Conservation (phyloP, 2,888 invertebrate genomes). For the Cyclophora punctaria region DNA sequence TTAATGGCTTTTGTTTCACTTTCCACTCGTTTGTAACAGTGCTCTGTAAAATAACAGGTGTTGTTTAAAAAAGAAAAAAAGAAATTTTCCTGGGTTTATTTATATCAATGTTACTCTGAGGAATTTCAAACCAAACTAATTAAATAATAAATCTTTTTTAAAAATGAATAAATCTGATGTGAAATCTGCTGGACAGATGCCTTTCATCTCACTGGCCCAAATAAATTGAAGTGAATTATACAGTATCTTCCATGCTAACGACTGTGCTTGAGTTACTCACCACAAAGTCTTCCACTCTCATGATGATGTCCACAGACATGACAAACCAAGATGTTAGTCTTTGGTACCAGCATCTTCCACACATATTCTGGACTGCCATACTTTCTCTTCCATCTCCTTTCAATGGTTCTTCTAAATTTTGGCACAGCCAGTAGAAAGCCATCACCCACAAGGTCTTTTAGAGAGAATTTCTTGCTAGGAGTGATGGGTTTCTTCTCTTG, state of each 20-base stretch:
- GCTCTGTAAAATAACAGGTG: constrained; percentile 65
- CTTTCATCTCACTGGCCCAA: no score
- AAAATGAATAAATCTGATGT: not conserved
- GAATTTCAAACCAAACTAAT: no score
- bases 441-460: constrained; percentile 81
- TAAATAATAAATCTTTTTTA: no score
- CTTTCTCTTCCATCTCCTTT: constrained; percentile 82
- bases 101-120: no score
- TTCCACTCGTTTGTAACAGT: constrained; percentile 89
- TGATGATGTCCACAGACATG: constrained; percentile 89
- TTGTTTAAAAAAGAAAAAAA: no score
- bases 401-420: constrained; percentile 83
- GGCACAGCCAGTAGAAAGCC: constrained; percentile 90
- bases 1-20: constrained; percentile 88
- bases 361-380: constrained; percentile 80
- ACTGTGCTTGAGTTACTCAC: constrained; percentile 67
- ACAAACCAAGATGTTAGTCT: constrained; percentile 84
- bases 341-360: constrained; percentile 82
- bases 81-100: no score
- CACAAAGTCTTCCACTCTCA: constrained; percentile 85
- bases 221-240: no score
- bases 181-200: no score
- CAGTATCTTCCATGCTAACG: no score
- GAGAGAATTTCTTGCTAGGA: constrained; percentile 48
- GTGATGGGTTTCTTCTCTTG: constrained; percentile 27